A percentile compares a stretch with the other conserved stretches of the same genome.
Evolutionary conservation across 1,140 invertebrate species (phyloP).

Genomic region (Sycobia sp.): DNA sequence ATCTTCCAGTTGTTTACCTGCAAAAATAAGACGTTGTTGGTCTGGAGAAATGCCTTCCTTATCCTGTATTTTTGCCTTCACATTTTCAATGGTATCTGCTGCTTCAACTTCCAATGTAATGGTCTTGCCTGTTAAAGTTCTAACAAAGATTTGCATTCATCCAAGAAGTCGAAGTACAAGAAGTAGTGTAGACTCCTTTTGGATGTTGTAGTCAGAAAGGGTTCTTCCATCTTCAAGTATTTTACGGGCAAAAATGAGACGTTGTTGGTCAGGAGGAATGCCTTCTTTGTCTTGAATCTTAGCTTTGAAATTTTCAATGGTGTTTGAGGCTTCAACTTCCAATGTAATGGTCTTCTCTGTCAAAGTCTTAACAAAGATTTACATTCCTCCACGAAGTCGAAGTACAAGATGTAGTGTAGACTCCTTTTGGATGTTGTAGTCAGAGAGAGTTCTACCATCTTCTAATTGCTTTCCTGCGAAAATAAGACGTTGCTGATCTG

Average conservation of each 20-base stretch:
- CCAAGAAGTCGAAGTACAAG: no score
- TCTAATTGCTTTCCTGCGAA: conserved; percentile 73
- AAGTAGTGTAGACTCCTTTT: no score
- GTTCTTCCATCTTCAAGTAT: no score
- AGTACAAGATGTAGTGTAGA: conserved; percentile 80
- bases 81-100: conserved; percentile 82
- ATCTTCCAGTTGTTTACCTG: no score
- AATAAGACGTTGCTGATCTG: conserved; percentile 60
- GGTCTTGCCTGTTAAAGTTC: conserved; percentile 42
- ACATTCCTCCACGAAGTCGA: conserved; percentile 56
- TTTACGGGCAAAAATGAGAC: no score
- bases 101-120: conserved; percentile 90
- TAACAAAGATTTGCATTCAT: conserved; percentile 30
- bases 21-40: conserved; percentile 50
- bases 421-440: conserved; percentile 83
- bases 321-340: neutral
- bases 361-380: conserved; percentile 32
- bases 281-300: no score
- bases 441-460: conserved; percentile 79
- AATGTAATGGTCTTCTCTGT: conserved; percentile 22
- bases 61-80: conserved; percentile 69
- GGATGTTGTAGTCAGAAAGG: no score
- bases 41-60: conserved; percentile 60
- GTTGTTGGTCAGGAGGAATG: no score
- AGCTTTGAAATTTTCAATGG: no score